Evolutionary conservation across 1,140 invertebrate genomes (phyloP), one percentile per base, ranked within the genome.

Genomic region (Sycophaga agraensis): DNA sequence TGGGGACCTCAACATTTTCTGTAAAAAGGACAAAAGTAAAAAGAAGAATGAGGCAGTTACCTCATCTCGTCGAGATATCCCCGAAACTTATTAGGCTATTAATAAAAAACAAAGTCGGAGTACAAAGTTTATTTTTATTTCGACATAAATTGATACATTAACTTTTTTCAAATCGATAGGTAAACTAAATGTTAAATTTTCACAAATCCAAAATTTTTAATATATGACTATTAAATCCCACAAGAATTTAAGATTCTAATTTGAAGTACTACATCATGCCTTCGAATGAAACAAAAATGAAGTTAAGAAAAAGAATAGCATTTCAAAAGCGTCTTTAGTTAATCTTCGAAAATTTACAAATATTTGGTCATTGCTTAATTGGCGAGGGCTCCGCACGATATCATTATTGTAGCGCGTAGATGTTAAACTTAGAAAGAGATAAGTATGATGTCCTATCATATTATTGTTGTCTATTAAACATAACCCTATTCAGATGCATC

Each of bases 381-480:
- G 24, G 2, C 56, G 16, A 58, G 22, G 40, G 35, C 48, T 59
- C 46, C 46, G 17, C 48, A 51, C 57, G 17, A 59, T 51, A 59
- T 49, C 55, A 58, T 58, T 58, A 58, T 48, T 26, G 39, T 59
- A 51, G 19, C 11, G 28, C 50, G 48, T 51, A 59, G 46, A 43
- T 43, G 37, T 51, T 51, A 48, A 59, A 17, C 21, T 42, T 59
- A 59, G 57, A 45, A 50, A 59, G 39, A 59, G 55, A 59, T 51
- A 43, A 51, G 57, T 59, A 58, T 59, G 35, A 59, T 59, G 48
- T 59, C 39, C 48, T 59, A 40, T 59, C 57, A 59, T 48, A 51
- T 17, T 49, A 59, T 59, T 59, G 57, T 59, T 59, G 57, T 50
- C 39, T 59, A 59, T 51, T 59, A 59, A 59, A 59, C 22, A 22